Evolutionary conservation across 2,888 invertebrate species (phyloP).

Genomic region (Cephus pygmeus): DNA sequence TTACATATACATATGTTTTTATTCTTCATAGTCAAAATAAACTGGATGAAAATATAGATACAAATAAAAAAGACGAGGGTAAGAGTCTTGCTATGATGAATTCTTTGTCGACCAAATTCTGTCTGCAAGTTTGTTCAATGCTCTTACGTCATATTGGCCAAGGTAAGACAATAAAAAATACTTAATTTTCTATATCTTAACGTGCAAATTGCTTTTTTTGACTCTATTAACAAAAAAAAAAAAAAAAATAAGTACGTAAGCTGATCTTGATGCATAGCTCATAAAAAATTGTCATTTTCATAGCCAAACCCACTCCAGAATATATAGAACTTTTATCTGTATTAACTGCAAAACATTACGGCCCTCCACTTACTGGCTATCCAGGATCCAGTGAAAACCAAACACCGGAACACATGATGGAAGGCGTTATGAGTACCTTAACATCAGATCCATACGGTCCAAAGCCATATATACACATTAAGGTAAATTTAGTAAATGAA

Average conservation of each 20-base stretch:
- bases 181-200: neutral
- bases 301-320: slow-evolving; percentile 55
- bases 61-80: slow-evolving; percentile 35
- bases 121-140: slow-evolving; percentile 56
- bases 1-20: slow-evolving; percentile 15
- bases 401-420: slow-evolving; percentile 59
- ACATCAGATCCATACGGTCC: slow-evolving; percentile 54
- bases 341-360: slow-evolving; percentile 57
- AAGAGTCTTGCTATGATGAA: slow-evolving; percentile 44
- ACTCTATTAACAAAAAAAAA: neutral
- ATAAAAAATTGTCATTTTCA: neutral
- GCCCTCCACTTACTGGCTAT: slow-evolving; percentile 58
- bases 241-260: neutral
- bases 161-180: slow-evolving; percentile 37
- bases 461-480: slow-evolving; percentile 60
- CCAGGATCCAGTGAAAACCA: slow-evolving; percentile 57
- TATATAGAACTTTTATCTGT: slow-evolving; percentile 57
- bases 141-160: slow-evolving; percentile 55
- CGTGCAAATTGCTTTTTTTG: neutral
- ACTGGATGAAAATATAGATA: slow-evolving; percentile 39
- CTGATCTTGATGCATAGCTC: neutral
- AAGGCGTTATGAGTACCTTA: slow-evolving; percentile 58
- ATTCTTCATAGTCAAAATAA: slow-evolving; percentile 32
- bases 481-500: slow-evolving; percentile 37
- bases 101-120: slow-evolving; percentile 57